Conservation (phyloP, 2,888 invertebrate species). For the Allygus modestus region DNA sequence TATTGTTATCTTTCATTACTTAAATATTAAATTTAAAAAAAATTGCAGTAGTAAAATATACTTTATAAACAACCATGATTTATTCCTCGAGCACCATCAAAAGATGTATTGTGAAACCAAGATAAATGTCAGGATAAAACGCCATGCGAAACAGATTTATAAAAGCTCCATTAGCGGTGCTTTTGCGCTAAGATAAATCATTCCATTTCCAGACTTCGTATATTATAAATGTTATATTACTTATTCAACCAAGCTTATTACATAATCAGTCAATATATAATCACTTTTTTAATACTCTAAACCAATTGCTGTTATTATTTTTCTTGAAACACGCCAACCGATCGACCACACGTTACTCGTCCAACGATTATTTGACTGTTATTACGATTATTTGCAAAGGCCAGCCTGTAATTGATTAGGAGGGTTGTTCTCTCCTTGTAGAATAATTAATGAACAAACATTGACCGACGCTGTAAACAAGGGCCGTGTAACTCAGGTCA, state of each 20-base stretch:
- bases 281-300: too few species aligned
- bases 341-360: not conserved
- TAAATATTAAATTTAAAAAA: too few species aligned
- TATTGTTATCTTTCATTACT: too few species aligned
- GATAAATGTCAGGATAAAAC: slow-evolving; percentile 22
- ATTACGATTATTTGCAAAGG: not conserved
- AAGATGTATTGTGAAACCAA: slow-evolving; percentile 19
- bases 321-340: too few species aligned
- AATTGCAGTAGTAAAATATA: too few species aligned
- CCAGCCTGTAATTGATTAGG: slow-evolving; percentile 7
- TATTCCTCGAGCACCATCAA: too few species aligned
- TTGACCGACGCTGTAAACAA: not conserved
- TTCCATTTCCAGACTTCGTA: not conserved
- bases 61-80: too few species aligned
- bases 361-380: not conserved
- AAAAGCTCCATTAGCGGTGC: slow-evolving; percentile 21
- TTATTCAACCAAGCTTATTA: too few species aligned
- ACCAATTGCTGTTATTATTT: too few species aligned
- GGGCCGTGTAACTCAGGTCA: not conserved
- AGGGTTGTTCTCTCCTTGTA: not conserved
- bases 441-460: slow-evolving; percentile 43
- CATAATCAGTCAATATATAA: too few species aligned
- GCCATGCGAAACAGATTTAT: slow-evolving; percentile 33
- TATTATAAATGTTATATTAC: too few species aligned
- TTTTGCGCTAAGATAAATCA: slow-evolving; percentile 13